phyloP scores from a whole-genome alignment of 2,888 invertebrate species.

The Amphipoea oculea region DNA sequence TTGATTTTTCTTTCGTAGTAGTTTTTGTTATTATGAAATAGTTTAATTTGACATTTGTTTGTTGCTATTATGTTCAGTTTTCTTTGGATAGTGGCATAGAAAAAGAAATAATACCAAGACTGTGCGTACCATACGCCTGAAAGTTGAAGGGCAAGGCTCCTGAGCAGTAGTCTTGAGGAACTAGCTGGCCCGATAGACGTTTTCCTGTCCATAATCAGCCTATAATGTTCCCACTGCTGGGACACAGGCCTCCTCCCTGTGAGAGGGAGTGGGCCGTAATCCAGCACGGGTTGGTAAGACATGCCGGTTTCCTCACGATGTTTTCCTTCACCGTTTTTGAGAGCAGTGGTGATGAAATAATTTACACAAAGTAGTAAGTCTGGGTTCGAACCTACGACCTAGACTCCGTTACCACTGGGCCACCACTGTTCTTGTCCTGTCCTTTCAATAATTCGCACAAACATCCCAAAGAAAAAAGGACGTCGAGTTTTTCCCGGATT shows the following conservation, averaged over 20 bases:
- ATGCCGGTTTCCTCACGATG: too few species aligned
- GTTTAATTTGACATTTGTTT: conserved; percentile 6
- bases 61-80: not conserved
- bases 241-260: too few species aligned
- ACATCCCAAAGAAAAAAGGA: not conserved
- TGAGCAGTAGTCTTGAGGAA: not conserved
- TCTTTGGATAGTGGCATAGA: not conserved
- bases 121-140: not conserved
- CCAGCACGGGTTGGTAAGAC: too few species aligned
- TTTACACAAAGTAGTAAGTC: too few species aligned
- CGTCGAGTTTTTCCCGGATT: not conserved
- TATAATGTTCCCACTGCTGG: too few species aligned
- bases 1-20: not conserved
- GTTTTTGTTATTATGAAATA: not conserved
- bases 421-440: not conserved
- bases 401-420: too few species aligned
- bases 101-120: not conserved
- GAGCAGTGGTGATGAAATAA: too few species aligned
- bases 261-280: too few species aligned
- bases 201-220: not conserved
- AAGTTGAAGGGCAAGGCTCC: not conserved
- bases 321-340: too few species aligned
- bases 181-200: not conserved
- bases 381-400: too few species aligned
- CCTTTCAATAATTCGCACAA: not conserved